Evolutionary conservation across 2,888 invertebrate species (phyloP).

Genomic region (Drosophila fulvimacula): DNA sequence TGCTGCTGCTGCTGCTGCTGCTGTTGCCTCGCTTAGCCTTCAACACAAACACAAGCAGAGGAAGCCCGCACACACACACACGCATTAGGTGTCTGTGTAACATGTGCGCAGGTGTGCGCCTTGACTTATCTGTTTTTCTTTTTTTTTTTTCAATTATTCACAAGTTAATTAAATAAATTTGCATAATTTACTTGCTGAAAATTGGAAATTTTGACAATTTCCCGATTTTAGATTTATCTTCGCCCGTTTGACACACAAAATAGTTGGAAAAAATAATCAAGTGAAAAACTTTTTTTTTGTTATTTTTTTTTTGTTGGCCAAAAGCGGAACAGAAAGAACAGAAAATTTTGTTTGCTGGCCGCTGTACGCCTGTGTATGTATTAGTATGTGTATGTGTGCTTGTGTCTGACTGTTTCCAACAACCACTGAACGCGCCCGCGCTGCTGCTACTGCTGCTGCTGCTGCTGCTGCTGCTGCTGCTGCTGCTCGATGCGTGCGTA

Average conservation of each 20-base stretch:
- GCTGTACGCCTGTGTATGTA: conserved; percentile 29
- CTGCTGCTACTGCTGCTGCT: conserved; percentile 67
- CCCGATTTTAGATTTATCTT: neutral
- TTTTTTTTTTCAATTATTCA: conserved; percentile 61
- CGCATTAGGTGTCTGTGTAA: conserved; percentile 33
- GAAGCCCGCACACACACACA: conserved; percentile 25
- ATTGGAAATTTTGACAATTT: conserved; percentile 9
- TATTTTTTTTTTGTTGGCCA: conserved; percentile 28
- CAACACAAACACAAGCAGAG: conserved; percentile 65
- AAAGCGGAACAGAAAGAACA: conserved; percentile 56
- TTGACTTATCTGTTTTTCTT: conserved; percentile 47
- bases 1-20: conserved; percentile 24
- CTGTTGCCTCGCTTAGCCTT: conserved; percentile 58
- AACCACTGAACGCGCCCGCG: conserved; percentile 76
- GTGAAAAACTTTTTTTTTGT: conserved; percentile 24
- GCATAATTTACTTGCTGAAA: conserved; percentile 38
- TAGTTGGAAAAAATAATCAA: conserved; percentile 7
- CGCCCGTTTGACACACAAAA: conserved; percentile 26
- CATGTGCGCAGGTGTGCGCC: conserved; percentile 78
- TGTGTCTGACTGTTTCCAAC: conserved; percentile 72
- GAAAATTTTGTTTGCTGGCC: conserved; percentile 73
- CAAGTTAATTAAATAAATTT: conserved; percentile 59
- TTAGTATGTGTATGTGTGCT: conserved; percentile 28
- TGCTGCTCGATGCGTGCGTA: conserved; percentile 73
- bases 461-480: conserved; percentile 62